phyloP scores from a whole-genome alignment of 2,797 vertebrate genomes.

The Phrynocephalus vlangalii region DNA sequence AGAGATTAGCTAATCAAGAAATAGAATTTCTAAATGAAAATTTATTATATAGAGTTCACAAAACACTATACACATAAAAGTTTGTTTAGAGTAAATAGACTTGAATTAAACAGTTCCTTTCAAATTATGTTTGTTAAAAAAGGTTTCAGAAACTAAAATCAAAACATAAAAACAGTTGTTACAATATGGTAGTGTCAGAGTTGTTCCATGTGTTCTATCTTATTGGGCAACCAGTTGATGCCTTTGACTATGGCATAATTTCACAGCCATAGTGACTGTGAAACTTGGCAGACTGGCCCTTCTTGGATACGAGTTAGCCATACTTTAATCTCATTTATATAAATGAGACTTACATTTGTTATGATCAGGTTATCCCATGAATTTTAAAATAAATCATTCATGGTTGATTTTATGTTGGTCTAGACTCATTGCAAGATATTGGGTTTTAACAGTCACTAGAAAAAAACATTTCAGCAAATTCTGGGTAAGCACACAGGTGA shows the following conservation, averaged over 20 bases:
- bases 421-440: not conserved
- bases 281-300: not conserved
- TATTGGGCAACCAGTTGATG: not conserved
- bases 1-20: not conserved
- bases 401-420: not conserved
- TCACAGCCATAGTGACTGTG: not conserved
- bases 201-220: not conserved
- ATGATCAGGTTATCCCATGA: not conserved
- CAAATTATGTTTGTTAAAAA: no score
- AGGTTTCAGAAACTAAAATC: no score
- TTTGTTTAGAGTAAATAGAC: slow-evolving; percentile 34
- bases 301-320: not conserved
- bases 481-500: not conserved
- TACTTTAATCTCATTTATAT: not conserved
- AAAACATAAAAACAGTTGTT: not conserved
- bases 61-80: not conserved
- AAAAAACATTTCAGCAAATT: not conserved
- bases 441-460: not conserved
- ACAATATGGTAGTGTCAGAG: not conserved
- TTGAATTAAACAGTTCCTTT: not conserved
- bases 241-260: not conserved
- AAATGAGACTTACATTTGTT: not conserved
- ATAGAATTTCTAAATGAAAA: not conserved
- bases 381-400: not conserved
- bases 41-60: slow-evolving; percentile 8